Base-by-base conservation (phyloP, 1,140 invertebrate genomes). In the Propsilocerus akamusi region DNA sequence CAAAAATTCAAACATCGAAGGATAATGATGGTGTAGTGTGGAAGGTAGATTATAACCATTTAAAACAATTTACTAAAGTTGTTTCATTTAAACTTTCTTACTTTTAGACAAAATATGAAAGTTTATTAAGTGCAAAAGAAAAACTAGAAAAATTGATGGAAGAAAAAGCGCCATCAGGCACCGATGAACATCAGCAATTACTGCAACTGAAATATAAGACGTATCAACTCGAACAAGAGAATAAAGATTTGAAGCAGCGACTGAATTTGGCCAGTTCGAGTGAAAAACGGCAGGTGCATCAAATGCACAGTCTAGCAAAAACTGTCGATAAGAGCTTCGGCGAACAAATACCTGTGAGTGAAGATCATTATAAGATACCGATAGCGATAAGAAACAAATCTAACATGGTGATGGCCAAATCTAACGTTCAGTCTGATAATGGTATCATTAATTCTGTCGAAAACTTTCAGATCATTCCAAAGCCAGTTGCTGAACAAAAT, bases 391-490 rank as follows among this genome's bases (percentile, higher is more conserved):
- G 32, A 53, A 57, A 51, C 41, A 52, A 51, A 37, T 55, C 51
- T 37, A 32, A 51, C 28, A 24, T n/a, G 7, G 52, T 54, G 57
- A 12, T 48, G 25, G 23, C 5, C 14, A 23, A 25, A 25, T 26
- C 47, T 48, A 4, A 14, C 25, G 6, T 20, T 17, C 23, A 4
- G 14, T 26, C 47, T 48, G 7, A n/a, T 46, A 50, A 50, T 17
- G 24, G 34, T 50, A 64, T 65, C 57, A 28, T 65, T 57, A 62
- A 63, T 54, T 64, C 63, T 56, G 62, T 65, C 59, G 63, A 65
- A 65, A 65, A 65, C 58, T 65, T 65, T 65, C 63, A 65, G 63
- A 65, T 64, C 49, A 56, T 57, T n/a, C 61, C 57, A 26, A 57
- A 63, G 32, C 51, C 53, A 14, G 48, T 55, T 14, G 54, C 55